phyloP scores from a whole-genome alignment of 2,113 vertebrate species.

The Phoxinus phoxinus region DNA sequence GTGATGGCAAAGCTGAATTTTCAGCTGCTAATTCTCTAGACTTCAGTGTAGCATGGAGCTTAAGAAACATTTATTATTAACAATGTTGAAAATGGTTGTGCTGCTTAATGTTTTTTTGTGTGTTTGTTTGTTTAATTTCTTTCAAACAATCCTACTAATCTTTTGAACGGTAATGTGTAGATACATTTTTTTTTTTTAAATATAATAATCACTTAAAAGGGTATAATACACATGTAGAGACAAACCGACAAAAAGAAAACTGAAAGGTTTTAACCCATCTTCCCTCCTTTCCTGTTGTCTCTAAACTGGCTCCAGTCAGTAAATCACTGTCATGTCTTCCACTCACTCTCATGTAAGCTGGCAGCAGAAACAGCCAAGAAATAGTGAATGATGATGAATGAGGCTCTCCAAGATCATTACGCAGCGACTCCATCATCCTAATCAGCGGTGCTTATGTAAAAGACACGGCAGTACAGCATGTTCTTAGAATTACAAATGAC shows the following conservation, averaged over 20 bases:
- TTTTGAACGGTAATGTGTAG: too few relatives aligned
- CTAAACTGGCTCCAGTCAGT: slow-evolving; percentile 17
- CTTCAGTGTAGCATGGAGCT: too few relatives aligned
- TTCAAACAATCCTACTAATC: too few relatives aligned
- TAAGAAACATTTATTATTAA: too few relatives aligned
- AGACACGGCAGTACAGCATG: slow-evolving; percentile 31
- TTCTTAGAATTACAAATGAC: slow-evolving; percentile 34
- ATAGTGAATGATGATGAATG: slow-evolving; percentile 44
- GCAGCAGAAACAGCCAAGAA: slow-evolving; percentile 17
- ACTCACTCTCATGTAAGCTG: slow-evolving; percentile 17
- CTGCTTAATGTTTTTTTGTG: too few relatives aligned
- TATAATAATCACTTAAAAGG: too few relatives aligned
- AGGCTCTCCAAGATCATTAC: slow-evolving; percentile 26
- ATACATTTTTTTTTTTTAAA: too few relatives aligned
- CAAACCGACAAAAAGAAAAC: background rate
- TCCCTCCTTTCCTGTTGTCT: background rate
- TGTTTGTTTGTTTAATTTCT: too few relatives aligned
- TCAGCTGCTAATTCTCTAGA: too few relatives aligned
- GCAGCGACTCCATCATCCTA: slow-evolving; percentile 33
- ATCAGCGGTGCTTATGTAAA: slow-evolving; percentile 35
- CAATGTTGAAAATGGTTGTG: too few relatives aligned
- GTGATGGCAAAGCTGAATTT: too few relatives aligned
- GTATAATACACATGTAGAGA: background rate
- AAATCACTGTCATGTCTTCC: slow-evolving; percentile 21
- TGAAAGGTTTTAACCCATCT: background rate